Percentiles rank a stretch among this genome's conserved stretches.
phyloP scores from a whole-genome alignment of 1,140 invertebrate species.

The Chironomus tepperi region DNA sequence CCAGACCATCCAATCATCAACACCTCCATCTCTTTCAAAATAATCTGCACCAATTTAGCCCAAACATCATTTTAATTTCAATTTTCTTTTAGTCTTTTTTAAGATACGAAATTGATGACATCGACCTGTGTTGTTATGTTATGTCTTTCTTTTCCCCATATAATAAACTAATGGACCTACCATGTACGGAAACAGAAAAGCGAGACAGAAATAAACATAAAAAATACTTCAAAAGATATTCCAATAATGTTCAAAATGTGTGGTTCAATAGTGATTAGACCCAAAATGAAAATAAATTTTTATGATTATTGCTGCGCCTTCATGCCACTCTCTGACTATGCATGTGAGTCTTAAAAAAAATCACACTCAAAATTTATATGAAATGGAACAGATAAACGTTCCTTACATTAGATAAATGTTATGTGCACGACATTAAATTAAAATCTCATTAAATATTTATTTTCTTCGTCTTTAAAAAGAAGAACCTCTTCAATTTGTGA shows the following conservation, averaged over 20 bases:
- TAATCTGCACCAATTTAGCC: too few species aligned
- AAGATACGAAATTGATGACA: too few species aligned
- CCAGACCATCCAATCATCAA: too few species aligned
- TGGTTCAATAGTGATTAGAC: not conserved
- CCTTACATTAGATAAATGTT: not conserved
- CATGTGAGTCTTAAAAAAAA: not conserved
- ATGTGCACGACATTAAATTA: conserved; percentile 7
- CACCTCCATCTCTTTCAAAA: too few species aligned
- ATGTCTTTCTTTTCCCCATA: too few species aligned
- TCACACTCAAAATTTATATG: too few species aligned
- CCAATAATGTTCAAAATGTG: conserved; percentile 8
- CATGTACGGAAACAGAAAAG: not conserved
- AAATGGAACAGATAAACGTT: too few species aligned
- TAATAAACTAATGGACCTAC: conserved; percentile 18
- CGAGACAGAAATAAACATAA: too few species aligned
- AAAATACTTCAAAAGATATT: not conserved
- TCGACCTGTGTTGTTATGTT: too few species aligned
- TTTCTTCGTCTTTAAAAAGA: not conserved
- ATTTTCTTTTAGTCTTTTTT: too few species aligned
- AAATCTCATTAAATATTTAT: not conserved
- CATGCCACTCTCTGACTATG: not conserved
- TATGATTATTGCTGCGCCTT: not conserved
- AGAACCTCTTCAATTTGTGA: too few species aligned
- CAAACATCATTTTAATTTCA: too few species aligned
- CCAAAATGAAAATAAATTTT: not conserved